These are phyloP conservation scores for Arctocebus calabarensis DNA, from an alignment of 2,797 vertebrate species.

Conservation along the genomic window DNA sequence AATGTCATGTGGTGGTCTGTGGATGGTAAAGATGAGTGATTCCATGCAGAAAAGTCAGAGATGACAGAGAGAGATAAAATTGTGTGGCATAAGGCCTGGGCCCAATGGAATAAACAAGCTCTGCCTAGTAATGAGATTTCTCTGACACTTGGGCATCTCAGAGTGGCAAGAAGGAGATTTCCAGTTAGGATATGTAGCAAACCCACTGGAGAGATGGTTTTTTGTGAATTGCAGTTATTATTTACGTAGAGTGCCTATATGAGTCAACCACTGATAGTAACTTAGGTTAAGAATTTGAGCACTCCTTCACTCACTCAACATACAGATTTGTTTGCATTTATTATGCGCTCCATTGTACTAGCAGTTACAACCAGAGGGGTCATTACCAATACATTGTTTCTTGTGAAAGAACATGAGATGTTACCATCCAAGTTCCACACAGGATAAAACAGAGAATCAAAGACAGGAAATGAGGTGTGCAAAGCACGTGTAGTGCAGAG, in stretches of 20 bases:
- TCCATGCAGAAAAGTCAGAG: not conserved
- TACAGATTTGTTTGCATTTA: not conserved
- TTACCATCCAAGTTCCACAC: no score
- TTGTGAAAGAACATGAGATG: not conserved
- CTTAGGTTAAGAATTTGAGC: not conserved
- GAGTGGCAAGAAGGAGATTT: not conserved
- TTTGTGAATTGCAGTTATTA: not conserved
- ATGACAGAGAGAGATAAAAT: not conserved
- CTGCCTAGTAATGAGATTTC: not conserved
- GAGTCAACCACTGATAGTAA: no score
- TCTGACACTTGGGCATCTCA: not conserved
- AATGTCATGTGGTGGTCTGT: not conserved
- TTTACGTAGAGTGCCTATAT: not conserved
- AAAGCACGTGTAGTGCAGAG: not conserved
- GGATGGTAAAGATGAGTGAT: not conserved
- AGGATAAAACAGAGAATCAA: not conserved
- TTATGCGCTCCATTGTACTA: not conserved
- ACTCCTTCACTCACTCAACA: not conserved
- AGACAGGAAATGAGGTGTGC: not conserved
- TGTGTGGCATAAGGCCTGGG: rapidly evolving
- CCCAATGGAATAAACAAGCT: not conserved
- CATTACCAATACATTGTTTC: not conserved
- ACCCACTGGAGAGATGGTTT: not conserved
- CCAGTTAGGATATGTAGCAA: not conserved
- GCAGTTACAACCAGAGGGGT: not conserved